Conservation (phyloP, 2,797 vertebrate genomes). For the Hirundo rustica region DNA sequence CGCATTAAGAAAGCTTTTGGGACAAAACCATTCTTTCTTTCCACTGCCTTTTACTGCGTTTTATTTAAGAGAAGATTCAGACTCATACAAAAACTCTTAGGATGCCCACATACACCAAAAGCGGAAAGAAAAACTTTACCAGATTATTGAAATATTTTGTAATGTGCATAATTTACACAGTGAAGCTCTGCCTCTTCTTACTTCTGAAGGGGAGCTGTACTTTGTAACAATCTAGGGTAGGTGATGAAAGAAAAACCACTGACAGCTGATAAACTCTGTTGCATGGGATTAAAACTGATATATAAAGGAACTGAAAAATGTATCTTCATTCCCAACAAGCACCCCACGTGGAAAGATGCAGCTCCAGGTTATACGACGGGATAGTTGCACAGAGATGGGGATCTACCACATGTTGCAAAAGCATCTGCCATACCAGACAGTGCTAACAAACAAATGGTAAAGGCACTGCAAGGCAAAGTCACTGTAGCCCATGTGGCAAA, state of each 20-base stretch:
- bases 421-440: not conserved
- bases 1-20: not conserved
- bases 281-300: not conserved
- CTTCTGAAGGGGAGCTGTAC: fast-evolving
- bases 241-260: not conserved
- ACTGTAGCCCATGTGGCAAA: fast-evolving
- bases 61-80: not conserved
- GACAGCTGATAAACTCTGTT: not conserved
- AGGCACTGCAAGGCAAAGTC: not conserved
- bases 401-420: not conserved
- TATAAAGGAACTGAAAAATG: not conserved
- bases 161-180: not conserved
- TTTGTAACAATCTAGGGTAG: not conserved
- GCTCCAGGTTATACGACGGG: not conserved
- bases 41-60: not conserved
- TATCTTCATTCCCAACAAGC: not conserved
- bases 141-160: not conserved
- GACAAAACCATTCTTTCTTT: not conserved
- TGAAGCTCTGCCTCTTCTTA: not conserved
- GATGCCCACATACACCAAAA: not conserved
- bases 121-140: not conserved
- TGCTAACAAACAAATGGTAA: not conserved
- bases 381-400: not conserved
- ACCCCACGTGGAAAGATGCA: not conserved
- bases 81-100: not conserved